These are phyloP conservation scores for Nasua narica DNA, from an alignment of 2,797 vertebrate genomes.

Conservation along the genomic window DNA sequence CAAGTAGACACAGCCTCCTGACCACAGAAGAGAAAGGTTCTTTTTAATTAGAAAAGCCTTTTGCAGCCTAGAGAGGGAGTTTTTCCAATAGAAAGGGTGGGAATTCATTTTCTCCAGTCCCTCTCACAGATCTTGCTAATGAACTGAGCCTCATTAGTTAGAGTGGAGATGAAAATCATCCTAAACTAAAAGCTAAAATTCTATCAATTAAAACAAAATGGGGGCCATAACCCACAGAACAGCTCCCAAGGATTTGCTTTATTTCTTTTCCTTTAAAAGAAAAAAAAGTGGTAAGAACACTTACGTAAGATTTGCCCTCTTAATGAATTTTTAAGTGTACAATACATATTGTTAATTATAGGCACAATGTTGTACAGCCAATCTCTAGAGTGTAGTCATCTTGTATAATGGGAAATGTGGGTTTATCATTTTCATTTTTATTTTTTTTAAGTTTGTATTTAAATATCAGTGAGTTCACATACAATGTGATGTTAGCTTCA, in stretches of 20 bases:
- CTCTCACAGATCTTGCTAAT: background rate
- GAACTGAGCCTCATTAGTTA: background rate
- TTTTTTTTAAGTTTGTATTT: background rate
- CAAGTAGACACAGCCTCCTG: background rate
- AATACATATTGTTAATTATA: background rate
- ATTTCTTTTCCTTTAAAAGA: background rate
- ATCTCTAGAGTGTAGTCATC: background rate
- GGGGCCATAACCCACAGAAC: background rate
- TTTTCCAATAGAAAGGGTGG: background rate
- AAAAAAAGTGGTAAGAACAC: background rate
- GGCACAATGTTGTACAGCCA: fast-evolving
- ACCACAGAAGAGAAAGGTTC: background rate
- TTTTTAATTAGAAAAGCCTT: background rate
- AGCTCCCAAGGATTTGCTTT: background rate
- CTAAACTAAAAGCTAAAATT: background rate
- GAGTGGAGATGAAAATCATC: background rate
- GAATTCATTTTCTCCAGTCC: background rate
- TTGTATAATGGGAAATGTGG: background rate
- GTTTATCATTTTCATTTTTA: background rate
- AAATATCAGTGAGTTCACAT: background rate
- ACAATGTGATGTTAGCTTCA: background rate
- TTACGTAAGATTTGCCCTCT: background rate
- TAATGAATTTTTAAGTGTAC: background rate
- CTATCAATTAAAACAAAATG: background rate
- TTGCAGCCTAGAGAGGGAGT: background rate